phyloP scores from a whole-genome alignment of 2,113 vertebrate genomes.

The Xenus cinereus region DNA sequence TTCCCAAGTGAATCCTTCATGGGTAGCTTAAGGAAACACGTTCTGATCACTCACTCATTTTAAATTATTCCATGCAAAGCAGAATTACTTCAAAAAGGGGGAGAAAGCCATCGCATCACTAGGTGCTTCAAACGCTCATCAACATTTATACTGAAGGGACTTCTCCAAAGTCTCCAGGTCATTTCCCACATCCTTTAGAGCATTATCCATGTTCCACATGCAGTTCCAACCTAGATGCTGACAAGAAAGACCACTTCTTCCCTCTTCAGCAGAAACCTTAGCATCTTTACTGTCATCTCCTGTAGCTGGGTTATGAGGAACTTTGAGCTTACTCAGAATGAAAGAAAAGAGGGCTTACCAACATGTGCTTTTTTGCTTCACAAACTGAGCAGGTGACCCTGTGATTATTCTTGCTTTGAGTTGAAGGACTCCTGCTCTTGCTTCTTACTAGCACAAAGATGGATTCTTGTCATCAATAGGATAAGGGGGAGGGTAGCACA shows the following conservation, averaged over 20 bases:
- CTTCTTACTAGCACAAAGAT: not conserved
- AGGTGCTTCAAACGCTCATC: not conserved
- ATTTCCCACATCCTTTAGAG: not conserved
- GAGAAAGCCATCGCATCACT: rapidly evolving
- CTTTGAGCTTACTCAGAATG: not conserved
- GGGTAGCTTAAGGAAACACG: not conserved
- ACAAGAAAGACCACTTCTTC: not conserved
- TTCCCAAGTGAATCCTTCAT: not conserved
- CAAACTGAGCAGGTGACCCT: not conserved
- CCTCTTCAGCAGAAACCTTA: not conserved
- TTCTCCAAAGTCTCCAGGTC: not conserved
- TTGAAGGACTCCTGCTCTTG: not conserved
- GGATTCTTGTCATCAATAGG: not conserved
- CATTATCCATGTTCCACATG: not conserved
- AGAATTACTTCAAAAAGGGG: not conserved
- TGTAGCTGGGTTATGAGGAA: not conserved
- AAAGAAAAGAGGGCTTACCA: not conserved
- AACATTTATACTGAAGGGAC: not conserved
- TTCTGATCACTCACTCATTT: not conserved
- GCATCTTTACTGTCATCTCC: not conserved
- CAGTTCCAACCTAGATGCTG: not conserved
- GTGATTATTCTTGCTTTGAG: not conserved
- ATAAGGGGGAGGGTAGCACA: rapidly evolving
- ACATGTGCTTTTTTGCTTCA: not conserved
- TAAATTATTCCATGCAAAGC: not conserved